phyloP scores from a whole-genome alignment of 37 sponge, comb jelly and placozoan species.

The Oscarella lobularis region DNA sequence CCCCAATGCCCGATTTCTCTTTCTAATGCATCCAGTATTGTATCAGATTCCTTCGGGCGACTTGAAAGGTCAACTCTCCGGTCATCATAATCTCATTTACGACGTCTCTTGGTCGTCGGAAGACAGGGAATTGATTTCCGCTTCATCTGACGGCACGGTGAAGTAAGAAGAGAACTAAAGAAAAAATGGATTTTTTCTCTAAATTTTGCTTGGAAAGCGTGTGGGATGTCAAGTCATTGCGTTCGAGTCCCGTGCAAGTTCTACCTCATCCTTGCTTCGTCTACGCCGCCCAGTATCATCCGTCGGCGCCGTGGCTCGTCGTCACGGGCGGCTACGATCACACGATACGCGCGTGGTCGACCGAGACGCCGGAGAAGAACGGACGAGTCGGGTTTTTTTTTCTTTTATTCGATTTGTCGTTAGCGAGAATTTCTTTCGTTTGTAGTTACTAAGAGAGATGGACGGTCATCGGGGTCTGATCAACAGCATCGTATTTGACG shows the following conservation, averaged over 20 bases:
- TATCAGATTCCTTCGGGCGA: slow-evolving; percentile 19
- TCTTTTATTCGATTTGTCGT: slow-evolving; percentile 2
- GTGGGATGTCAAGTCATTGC: slow-evolving; percentile 11
- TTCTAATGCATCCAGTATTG: no score
- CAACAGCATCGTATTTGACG: slow-evolving; percentile 28
- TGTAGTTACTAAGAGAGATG: slow-evolving; percentile 20
- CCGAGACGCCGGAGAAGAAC: slow-evolving; percentile 3
- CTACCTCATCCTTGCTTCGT: slow-evolving; percentile 83
- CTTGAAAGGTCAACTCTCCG: slow-evolving; percentile 8
- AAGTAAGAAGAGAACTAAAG: slow-evolving; percentile 29
- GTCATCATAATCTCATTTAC: slow-evolving; percentile 50
- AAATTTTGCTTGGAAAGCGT: slow-evolving; percentile 12
- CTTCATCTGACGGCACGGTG: slow-evolving; percentile 69
- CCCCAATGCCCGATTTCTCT: no score
- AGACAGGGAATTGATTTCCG: slow-evolving; percentile 27
- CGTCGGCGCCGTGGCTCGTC: slow-evolving; percentile 11
- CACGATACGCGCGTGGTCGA: slow-evolving; percentile 50
- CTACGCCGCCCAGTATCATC: slow-evolving; percentile 41
- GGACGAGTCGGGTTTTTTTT: background rate
- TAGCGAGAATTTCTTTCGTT: background rate
- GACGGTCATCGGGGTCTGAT: slow-evolving; percentile 27
- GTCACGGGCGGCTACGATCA: slow-evolving; percentile 72
- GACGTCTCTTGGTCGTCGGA: slow-evolving; percentile 52
- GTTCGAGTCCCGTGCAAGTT: background rate
- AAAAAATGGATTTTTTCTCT: no score